phyloP scores from a whole-genome alignment of 2,888 invertebrate species.

The Drosophila lacicola region DNA sequence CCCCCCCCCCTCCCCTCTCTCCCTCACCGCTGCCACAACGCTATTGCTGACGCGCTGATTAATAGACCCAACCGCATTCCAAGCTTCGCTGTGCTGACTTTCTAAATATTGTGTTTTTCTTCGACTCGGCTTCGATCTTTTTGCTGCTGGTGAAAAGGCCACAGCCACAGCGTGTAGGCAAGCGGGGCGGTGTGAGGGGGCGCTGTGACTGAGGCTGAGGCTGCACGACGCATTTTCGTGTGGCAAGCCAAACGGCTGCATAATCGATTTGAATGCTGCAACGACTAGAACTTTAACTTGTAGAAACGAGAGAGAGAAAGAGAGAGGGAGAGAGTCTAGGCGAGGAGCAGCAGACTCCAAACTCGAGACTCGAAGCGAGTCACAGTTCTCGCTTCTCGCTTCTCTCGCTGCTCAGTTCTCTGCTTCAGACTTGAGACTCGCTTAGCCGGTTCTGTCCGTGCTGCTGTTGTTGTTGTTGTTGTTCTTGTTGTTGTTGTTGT shows the following conservation, averaged over 20 bases:
- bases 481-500: slow-evolving; percentile 52
- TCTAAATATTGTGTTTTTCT: slow-evolving; percentile 68
- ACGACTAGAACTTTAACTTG: slow-evolving; percentile 30
- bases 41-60: slow-evolving; percentile 70
- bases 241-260: slow-evolving; percentile 57
- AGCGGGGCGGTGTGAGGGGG: not conserved
- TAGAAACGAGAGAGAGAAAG: slow-evolving; percentile 8
- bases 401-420: slow-evolving; percentile 16
- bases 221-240: slow-evolving; percentile 50
- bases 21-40: not conserved
- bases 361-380: slow-evolving; percentile 41
- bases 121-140: slow-evolving; percentile 34
- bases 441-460: slow-evolving; percentile 76
- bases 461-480: slow-evolving; percentile 29
- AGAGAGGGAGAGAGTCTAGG: slow-evolving; percentile 5
- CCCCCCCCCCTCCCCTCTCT: not conserved
- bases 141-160: slow-evolving; percentile 54
- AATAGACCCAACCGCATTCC: slow-evolving; percentile 81
- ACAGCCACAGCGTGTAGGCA: slow-evolving; percentile 28
- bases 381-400: slow-evolving; percentile 11
- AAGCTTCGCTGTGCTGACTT: slow-evolving; percentile 71
- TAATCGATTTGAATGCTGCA: slow-evolving; percentile 76
- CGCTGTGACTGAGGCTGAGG: slow-evolving; percentile 8
- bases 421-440: slow-evolving; percentile 60
- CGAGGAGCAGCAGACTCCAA: slow-evolving; percentile 20